These are phyloP conservation scores for Dendrolimus houi DNA, from an alignment of 2,888 invertebrate species.

Conservation along the genomic window DNA sequence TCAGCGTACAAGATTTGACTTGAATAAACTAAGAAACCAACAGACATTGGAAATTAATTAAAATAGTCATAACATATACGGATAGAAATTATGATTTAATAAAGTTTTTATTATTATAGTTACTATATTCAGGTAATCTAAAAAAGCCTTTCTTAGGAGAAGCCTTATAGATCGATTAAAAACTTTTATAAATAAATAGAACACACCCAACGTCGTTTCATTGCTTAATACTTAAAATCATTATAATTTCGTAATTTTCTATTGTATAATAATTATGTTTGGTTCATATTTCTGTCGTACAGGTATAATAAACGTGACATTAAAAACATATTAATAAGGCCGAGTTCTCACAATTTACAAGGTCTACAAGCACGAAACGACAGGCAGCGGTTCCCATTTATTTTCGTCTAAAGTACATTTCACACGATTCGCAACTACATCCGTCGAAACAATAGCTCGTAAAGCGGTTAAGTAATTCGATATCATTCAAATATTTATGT, in stretches of 20 bases:
- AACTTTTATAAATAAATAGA: too few species aligned
- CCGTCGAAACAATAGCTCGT: constrained; percentile 45
- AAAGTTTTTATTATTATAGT: too few species aligned
- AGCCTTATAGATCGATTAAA: too few species aligned
- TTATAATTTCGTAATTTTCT: not conserved
- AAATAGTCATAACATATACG: too few species aligned
- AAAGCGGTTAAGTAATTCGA: constrained; percentile 41
- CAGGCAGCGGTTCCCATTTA: constrained; percentile 19
- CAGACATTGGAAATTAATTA: too few species aligned
- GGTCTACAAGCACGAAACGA: constrained; percentile 23
- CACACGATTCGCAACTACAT: constrained; percentile 19
- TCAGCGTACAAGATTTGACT: too few species aligned
- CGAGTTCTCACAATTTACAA: constrained; percentile 33
- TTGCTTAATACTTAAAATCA: not conserved
- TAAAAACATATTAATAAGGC: constrained; percentile 16
- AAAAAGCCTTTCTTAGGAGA: too few species aligned
- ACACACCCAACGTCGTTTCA: too few species aligned
- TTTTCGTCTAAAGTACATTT: constrained; percentile 12
- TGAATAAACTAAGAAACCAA: too few species aligned
- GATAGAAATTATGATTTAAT: too few species aligned
- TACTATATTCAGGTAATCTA: too few species aligned
- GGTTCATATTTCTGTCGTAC: not conserved
- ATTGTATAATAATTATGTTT: not conserved
- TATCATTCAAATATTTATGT: constrained; percentile 35
- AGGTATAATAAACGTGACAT: not conserved